These are phyloP conservation scores for Gallinago jamesoni DNA, from an alignment of 2,113 vertebrate genomes.

Conservation along the genomic window DNA sequence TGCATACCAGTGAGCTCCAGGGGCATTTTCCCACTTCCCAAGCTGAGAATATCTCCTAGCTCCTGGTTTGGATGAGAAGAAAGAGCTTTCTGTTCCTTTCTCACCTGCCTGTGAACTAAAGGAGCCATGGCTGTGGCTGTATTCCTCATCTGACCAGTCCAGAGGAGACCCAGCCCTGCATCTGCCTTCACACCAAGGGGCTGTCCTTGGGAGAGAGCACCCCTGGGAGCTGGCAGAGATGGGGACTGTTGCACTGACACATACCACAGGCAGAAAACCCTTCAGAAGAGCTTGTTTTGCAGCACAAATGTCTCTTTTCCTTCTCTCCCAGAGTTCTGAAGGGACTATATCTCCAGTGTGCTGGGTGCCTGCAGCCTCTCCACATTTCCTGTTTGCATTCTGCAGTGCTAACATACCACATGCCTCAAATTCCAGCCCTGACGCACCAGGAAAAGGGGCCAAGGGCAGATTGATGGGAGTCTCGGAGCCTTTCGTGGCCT, in stretches of 20 bases:
- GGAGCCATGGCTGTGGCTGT: neutral
- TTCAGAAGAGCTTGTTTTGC: neutral
- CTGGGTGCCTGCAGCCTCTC: neutral
- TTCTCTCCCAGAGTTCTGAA: neutral
- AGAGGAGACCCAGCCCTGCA: neutral
- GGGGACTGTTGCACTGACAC: neutral
- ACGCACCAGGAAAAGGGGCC: neutral
- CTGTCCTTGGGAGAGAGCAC: neutral
- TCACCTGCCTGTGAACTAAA: neutral
- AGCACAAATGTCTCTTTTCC: neutral
- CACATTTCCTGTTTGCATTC: conserved; percentile 52
- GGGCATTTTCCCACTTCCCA: neutral
- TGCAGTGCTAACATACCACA: neutral
- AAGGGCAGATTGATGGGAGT: conserved; percentile 9
- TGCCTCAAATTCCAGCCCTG: conserved; percentile 20
- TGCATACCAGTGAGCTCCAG: neutral
- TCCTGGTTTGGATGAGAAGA: neutral
- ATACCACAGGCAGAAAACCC: neutral
- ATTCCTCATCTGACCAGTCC: neutral
- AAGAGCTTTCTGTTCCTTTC: neutral
- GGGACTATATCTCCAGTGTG: neutral
- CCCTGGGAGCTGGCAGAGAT: neutral
- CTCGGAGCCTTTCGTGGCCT: neutral
- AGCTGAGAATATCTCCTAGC: neutral
- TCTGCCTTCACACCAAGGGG: neutral